These are phyloP conservation scores for Colaptes auratus DNA, from an alignment of 2,113 vertebrate genomes.

Conservation along the genomic window DNA sequence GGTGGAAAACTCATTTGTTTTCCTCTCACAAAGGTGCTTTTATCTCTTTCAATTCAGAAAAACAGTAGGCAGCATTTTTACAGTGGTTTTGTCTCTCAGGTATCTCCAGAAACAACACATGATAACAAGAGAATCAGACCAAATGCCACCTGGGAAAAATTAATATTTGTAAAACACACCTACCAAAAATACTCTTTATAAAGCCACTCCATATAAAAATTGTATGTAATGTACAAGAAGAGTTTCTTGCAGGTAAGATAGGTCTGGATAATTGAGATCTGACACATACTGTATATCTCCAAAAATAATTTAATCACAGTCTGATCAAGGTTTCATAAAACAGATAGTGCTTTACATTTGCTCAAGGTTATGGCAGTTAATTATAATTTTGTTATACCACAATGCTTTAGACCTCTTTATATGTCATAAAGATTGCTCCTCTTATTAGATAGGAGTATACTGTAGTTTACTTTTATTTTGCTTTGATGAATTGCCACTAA, in stretches of 20 bases:
- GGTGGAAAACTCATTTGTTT: background rate
- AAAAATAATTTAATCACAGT: conserved; percentile 44
- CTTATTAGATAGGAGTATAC: conserved; percentile 42
- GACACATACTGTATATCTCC: conserved; percentile 6
- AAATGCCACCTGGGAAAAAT: background rate
- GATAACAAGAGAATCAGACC: background rate
- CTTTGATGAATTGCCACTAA: conserved; percentile 20
- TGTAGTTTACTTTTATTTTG: conserved; percentile 31
- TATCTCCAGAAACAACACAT: background rate
- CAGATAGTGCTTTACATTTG: conserved; percentile 54
- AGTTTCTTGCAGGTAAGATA: conserved; percentile 4
- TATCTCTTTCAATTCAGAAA: background rate
- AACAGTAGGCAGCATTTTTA: background rate
- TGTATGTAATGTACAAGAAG: background rate
- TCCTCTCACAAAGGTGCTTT: background rate
- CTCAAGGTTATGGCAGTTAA: conserved; percentile 44
- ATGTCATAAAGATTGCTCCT: conserved; percentile 22
- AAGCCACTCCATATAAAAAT: background rate
- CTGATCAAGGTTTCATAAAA: conserved; percentile 62
- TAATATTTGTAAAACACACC: background rate
- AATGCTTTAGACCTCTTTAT: conserved; percentile 36
- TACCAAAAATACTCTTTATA: background rate
- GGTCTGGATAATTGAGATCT: conserved; percentile 43
- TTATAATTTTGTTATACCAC: conserved; percentile 67
- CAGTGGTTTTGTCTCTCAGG: background rate